Evolutionary conservation across 2,888 invertebrate species (phyloP).

Genomic region (Podotricha telesiphe): DNA sequence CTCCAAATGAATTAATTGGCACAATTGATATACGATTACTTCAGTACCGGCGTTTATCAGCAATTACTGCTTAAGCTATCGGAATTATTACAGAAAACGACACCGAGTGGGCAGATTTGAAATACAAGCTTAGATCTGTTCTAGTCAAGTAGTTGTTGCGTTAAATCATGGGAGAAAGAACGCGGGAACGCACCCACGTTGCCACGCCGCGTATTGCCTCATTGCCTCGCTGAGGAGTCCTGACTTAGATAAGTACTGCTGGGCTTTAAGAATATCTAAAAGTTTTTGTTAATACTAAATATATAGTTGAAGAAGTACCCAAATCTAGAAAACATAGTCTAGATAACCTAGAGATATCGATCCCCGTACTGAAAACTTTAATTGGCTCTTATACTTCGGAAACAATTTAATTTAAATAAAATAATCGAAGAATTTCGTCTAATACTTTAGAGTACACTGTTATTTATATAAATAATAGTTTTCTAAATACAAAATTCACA

Average conservation of each 20-base stretch:
- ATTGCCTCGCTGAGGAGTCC: not conserved
- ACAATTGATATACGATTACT: slow-evolving; percentile 25
- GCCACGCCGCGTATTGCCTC: not conserved
- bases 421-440: too few species aligned
- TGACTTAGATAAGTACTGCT: not conserved
- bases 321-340: too few species aligned
- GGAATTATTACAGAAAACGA: slow-evolving; percentile 22
- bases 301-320: too few species aligned
- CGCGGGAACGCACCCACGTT: not conserved
- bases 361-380: too few species aligned
- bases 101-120: slow-evolving; percentile 21
- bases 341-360: too few species aligned
- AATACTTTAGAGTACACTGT: too few species aligned
- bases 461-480: too few species aligned
- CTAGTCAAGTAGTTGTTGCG: slow-evolving; percentile 19
- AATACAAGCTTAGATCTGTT: slow-evolving; percentile 16
- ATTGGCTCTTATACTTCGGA: too few species aligned
- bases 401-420: too few species aligned
- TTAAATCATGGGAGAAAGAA: slow-evolving; percentile 9
- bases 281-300: not conserved
- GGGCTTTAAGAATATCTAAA: not conserved
- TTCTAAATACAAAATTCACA: too few species aligned
- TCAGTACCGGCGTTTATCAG: slow-evolving; percentile 10
- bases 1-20: slow-evolving; percentile 21
- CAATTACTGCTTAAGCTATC: slow-evolving; percentile 20